Percentiles rank a stretch among this genome's conserved stretches.
These are phyloP conservation scores for Pollenia griseotomentosa DNA, from an alignment of 2,888 invertebrate genomes.

Conservation along the genomic window DNA sequence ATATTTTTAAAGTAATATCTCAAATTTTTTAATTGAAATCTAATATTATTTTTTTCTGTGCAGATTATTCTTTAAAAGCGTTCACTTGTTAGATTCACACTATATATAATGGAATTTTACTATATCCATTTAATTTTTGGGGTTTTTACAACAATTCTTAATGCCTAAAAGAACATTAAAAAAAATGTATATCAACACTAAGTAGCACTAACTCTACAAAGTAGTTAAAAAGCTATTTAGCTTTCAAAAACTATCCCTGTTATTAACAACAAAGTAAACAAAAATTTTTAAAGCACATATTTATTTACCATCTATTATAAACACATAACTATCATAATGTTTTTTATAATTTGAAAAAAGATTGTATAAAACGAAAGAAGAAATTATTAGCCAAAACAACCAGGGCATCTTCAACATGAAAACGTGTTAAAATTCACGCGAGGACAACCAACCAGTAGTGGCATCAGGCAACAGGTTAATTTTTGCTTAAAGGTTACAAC, in stretches of 20 bases:
- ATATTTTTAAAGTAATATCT: too few species aligned
- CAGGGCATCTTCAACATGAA: conserved; percentile 70
- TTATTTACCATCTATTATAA: conserved; percentile 33
- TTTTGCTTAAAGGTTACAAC: conserved; percentile 78
- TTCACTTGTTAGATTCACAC: too few species aligned
- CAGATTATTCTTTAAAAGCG: too few species aligned
- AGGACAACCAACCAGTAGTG: conserved; percentile 66
- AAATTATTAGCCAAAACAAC: conserved; percentile 77
- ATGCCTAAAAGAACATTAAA: background rate
- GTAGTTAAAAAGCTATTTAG: background rate
- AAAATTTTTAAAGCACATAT: conserved; percentile 34
- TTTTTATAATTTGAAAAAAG: background rate
- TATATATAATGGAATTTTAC: too few species aligned
- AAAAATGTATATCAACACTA: background rate
- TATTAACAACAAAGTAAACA: conserved; percentile 45
- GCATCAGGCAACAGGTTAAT: conserved; percentile 81
- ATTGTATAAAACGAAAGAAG: conserved; percentile 19
- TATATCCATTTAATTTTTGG: too few species aligned
- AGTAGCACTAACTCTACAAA: background rate
- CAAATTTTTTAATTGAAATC: too few species aligned
- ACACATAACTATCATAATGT: conserved; percentile 33
- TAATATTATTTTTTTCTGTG: too few species aligned
- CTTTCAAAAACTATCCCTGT: conserved; percentile 3
- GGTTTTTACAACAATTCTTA: too few species aligned
- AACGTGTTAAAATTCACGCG: conserved; percentile 74